Base-by-base conservation (phyloP, 2,113 vertebrate genomes). In the Eudorcas thomsonii region DNA sequence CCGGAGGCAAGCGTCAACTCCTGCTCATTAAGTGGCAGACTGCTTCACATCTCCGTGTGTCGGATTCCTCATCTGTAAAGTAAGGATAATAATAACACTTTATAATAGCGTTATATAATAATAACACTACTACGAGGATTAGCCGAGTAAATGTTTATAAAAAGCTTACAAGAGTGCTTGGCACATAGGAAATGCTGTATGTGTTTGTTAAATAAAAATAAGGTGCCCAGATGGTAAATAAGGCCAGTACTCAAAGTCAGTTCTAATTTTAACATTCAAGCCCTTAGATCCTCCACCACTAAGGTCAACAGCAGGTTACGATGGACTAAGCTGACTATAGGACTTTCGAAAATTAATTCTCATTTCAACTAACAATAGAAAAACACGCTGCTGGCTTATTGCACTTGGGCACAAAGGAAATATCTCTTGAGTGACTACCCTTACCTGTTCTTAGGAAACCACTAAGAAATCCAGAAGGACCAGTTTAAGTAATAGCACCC, bases 231-330 rank as follows among this genome's bases (percentile, higher is more conserved):
- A 93, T 97, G 93, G 95, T 94, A 88, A 90, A 92, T 30, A 92
- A 77, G 83, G 81, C 95, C 97, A 30, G 94, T 4, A 14, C 94
- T 78, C 84, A 43, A 88, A 71, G 88, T 60, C 59, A 45, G 77
- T 83, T 96, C 96, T 97, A 96, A 97, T 97, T 97, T 97, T 97
- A 98, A 97, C 96, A n/a, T 55, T 74, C 6, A 8, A 50, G 36
- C 57, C 71, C 87, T 96, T 10, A 59, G 90, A 55, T 64, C 52
- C 59, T 74, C 55, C 50, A 88, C 96, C 82, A 36, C 81, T 15
- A 59, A 97, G 98, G 96, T 95, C 97, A 95, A 23, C 19, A 57
- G 96, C 94, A 82, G 97, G 96, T 81, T 80, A 85, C 2, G 11
- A 94, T 25, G 77, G 36, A 43, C 60, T 26, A 43, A 86, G 91